phyloP scores from a whole-genome alignment of 2,113 vertebrate species.

The Monarcha castaneiventris region DNA sequence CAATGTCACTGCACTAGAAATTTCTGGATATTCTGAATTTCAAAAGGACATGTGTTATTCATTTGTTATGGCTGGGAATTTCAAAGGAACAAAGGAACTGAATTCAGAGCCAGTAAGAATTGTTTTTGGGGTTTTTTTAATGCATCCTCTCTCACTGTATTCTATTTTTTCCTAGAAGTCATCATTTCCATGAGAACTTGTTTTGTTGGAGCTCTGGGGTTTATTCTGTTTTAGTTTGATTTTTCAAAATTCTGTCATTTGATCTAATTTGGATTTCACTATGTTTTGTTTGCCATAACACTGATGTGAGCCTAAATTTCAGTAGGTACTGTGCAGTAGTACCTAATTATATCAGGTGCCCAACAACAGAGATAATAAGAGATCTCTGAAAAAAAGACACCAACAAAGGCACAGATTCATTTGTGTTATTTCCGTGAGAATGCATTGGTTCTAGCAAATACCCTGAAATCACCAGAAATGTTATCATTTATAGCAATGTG shows the following conservation, averaged over 20 bases:
- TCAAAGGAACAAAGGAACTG: not conserved
- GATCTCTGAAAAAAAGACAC: not conserved
- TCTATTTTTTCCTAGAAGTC: rapidly evolving
- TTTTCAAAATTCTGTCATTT: not conserved
- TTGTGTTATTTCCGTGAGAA: not conserved
- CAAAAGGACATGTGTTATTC: not conserved
- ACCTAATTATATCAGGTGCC: not conserved
- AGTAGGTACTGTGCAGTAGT: not conserved
- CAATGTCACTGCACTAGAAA: not conserved
- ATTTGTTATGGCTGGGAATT: not conserved
- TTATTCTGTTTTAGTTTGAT: not conserved
- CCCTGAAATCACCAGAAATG: not conserved
- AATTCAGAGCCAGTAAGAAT: not conserved
- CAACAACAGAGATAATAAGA: not conserved
- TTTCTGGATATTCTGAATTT: not conserved
- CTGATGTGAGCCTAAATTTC: not conserved
- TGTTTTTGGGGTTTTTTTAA: not conserved
- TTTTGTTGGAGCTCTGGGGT: not conserved
- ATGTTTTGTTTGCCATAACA: not conserved
- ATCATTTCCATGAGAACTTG: rapidly evolving
- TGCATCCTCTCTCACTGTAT: not conserved
- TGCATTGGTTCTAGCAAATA: not conserved
- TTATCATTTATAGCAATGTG: not conserved
- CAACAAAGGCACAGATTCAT: not conserved
- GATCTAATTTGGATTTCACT: not conserved